Percentiles rank a stretch among this genome's conserved stretches.
These are phyloP conservation scores for Unio delphinus DNA, from an alignment of 2,888 invertebrate genomes.

Conservation along the genomic window DNA sequence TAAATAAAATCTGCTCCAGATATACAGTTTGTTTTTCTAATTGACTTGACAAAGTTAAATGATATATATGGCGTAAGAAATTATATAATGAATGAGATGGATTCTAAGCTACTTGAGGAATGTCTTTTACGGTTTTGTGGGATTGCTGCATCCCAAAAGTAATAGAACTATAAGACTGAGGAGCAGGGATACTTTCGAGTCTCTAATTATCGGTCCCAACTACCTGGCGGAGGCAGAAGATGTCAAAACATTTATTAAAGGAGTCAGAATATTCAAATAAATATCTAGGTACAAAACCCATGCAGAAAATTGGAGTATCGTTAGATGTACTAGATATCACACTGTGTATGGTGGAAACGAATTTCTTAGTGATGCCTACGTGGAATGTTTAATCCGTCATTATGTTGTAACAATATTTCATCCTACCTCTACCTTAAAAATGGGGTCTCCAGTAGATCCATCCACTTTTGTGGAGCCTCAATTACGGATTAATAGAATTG, in stretches of 20 bases:
- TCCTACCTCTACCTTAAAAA: too few relatives aligned
- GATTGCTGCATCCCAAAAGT: constrained; percentile 76
- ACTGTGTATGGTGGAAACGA: too few relatives aligned
- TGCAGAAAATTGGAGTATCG: too few relatives aligned
- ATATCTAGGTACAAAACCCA: too few relatives aligned
- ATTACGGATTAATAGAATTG: too few relatives aligned
- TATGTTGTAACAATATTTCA: too few relatives aligned
- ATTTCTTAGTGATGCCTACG: too few relatives aligned
- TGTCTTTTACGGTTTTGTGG: constrained; percentile 11
- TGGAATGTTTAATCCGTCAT: too few relatives aligned
- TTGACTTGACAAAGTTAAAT: neutral
- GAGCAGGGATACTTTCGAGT: constrained; percentile 82
- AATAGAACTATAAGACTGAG: constrained; percentile 84
- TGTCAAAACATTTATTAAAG: constrained; percentile 5
- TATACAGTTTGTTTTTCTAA: constrained; percentile 9
- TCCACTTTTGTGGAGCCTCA: too few relatives aligned
- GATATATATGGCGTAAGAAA: neutral
- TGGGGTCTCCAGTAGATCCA: too few relatives aligned
- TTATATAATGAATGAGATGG: neutral
- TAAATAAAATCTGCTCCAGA: constrained; percentile 2
- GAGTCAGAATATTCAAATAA: neutral
- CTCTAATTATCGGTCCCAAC: constrained; percentile 90
- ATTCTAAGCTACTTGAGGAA: constrained; percentile 48
- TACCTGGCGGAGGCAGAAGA: constrained; percentile 78
- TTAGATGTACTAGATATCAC: too few relatives aligned